Conservation (phyloP, 37 sponge, comb jelly and placozoan genomes). For the Aplysina aerophoba region DNA sequence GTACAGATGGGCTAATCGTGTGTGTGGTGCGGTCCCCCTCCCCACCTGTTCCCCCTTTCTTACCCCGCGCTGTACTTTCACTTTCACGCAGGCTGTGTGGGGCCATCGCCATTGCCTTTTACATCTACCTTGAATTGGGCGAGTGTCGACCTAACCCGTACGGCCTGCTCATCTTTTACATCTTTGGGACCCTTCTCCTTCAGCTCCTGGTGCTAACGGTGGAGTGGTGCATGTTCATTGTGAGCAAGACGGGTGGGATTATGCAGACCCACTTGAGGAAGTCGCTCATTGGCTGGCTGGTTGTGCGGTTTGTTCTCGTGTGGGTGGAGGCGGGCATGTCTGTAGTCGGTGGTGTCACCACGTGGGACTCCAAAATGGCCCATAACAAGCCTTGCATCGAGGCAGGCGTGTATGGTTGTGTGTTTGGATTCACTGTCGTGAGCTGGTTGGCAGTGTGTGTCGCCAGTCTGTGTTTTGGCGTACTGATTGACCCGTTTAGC, state of each 20-base stretch:
- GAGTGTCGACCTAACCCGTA: neutral
- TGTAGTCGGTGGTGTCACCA: neutral
- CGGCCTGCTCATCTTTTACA: neutral
- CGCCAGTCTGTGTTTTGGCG: neutral
- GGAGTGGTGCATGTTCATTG: neutral
- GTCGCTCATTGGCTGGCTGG: neutral
- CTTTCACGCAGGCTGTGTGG: neutral
- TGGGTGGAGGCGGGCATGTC: neutral
- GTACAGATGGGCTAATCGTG: no score
- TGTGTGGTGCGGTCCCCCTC: no score
- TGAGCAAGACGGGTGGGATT: neutral
- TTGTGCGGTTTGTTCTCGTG: neutral
- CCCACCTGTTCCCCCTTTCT: no score
- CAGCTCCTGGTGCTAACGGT: neutral
- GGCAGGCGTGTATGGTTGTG: neutral
- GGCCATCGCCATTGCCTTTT: neutral
- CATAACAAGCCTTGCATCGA: neutral
- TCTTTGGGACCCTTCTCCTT: conserved; percentile 8
- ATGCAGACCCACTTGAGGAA: neutral
- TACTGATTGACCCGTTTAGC: neutral
- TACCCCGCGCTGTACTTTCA: no score
- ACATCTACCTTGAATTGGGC: neutral
- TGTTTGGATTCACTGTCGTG: neutral
- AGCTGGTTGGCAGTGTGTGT: neutral
- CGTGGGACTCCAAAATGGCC: neutral